phyloP scores from a whole-genome alignment of 1,140 invertebrate genomes.

The Ips typographus region DNA sequence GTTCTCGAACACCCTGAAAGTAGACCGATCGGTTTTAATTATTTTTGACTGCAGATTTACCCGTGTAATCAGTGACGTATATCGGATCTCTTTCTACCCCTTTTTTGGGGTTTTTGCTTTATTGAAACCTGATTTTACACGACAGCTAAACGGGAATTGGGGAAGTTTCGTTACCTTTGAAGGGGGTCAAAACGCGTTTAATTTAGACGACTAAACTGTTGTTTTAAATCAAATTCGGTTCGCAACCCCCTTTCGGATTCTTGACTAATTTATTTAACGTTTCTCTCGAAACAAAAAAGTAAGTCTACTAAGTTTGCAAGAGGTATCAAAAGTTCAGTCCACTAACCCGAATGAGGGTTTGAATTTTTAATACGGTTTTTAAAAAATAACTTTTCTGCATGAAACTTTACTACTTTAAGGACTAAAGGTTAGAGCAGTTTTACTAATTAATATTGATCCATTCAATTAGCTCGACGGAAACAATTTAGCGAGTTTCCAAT shows the following conservation, averaged over 20 bases:
- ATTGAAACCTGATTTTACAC: conserved; percentile 7
- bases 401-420: background rate
- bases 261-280: background rate
- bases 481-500: background rate
- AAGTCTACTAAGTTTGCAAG: background rate
- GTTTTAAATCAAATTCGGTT: too few species aligned
- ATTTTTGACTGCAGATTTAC: conserved; percentile 21
- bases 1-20: conserved; percentile 77
- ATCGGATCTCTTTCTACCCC: conserved; percentile 22
- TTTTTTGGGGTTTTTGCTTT: conserved; percentile 13
- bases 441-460: background rate
- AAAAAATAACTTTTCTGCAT: background rate
- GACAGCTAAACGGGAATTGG: background rate
- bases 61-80: conserved; percentile 20
- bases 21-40: conserved; percentile 29
- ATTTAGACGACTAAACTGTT: too few species aligned
- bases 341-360: background rate
- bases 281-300: background rate
- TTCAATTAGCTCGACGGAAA: conserved; percentile 1
- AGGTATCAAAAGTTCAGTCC: background rate
- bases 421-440: background rate
- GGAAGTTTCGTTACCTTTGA: too few species aligned
- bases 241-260: too few species aligned
- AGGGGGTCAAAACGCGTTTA: too few species aligned
- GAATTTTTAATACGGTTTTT: background rate